Percentiles rank a stretch among this genome's conserved stretches.
phyloP scores from a whole-genome alignment of 2,113 vertebrate species.

The Tricholaema leucomelas region DNA sequence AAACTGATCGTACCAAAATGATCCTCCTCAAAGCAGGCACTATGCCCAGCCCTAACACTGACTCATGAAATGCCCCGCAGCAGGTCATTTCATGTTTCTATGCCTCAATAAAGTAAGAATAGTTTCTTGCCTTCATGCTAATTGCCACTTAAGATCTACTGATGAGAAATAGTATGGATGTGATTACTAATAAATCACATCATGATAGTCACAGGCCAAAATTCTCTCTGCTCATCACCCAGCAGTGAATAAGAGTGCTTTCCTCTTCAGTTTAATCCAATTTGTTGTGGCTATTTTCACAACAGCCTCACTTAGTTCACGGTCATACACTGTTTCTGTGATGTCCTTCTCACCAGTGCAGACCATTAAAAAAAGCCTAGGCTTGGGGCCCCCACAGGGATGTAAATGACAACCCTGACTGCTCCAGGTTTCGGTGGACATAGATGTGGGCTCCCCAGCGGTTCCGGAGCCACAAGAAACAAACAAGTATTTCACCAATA shows the following conservation, averaged over 20 bases:
- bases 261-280: constrained; percentile 1
- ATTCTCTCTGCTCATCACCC: constrained; percentile 2
- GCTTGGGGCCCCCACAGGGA: fast-evolving
- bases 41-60: constrained; percentile 6
- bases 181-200: constrained; percentile 34
- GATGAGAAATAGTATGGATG: constrained; percentile 15
- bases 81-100: constrained; percentile 19
- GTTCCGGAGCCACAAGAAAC: neutral
- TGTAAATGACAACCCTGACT: neutral
- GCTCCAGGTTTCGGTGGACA: neutral
- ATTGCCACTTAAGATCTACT: constrained; percentile 47
- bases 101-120: constrained; percentile 17
- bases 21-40: neutral
- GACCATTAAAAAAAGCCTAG: neutral
- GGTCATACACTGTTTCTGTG: neutral
- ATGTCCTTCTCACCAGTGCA: neutral
- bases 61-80: constrained; percentile 27
- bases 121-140: constrained; percentile 30
- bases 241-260: neutral
- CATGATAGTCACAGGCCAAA: neutral
- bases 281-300: constrained; percentile 33
- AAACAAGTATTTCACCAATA: neutral
- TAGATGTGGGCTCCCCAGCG: fast-evolving
- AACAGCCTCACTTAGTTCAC: neutral
- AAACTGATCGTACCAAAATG: constrained; percentile 8